Conservation (phyloP, 2,113 vertebrate genomes). For the Cheirogaleus medius region DNA sequence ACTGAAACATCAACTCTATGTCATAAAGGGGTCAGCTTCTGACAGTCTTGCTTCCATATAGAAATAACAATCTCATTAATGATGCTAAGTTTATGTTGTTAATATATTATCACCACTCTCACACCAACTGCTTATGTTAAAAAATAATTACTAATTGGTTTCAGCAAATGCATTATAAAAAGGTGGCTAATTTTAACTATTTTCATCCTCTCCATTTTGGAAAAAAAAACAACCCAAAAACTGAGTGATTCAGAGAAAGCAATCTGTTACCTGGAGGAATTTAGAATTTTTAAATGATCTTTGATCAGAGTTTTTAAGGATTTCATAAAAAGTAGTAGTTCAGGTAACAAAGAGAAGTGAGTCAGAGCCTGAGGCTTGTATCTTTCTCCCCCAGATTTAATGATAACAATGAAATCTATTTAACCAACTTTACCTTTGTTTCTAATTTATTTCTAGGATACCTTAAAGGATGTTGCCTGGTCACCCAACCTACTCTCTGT, state of each 20-base stretch:
- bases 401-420: neutral
- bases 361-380: neutral
- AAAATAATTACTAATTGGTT: slow-evolving; percentile 75
- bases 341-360: neutral
- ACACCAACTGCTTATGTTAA: slow-evolving; percentile 73
- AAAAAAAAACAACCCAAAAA: neutral
- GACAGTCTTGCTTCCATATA: neutral
- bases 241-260: slow-evolving; percentile 49
- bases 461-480: neutral
- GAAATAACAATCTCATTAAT: slow-evolving; percentile 56
- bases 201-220: slow-evolving; percentile 47
- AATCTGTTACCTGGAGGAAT: slow-evolving; percentile 72
- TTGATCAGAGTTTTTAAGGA: slow-evolving; percentile 11
- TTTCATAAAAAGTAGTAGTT: neutral
- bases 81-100: slow-evolving; percentile 61
- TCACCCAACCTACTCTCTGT: neutral
- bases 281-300: slow-evolving; percentile 1
- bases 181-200: slow-evolving; percentile 70
- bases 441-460: neutral
- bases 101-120: slow-evolving; percentile 69
- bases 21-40: neutral
- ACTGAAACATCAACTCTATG: neutral
- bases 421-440: neutral
- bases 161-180: slow-evolving; percentile 61
- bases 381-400: neutral